phyloP scores from a whole-genome alignment of 2,113 vertebrate species.

The Lagenorhynchus albirostris region DNA sequence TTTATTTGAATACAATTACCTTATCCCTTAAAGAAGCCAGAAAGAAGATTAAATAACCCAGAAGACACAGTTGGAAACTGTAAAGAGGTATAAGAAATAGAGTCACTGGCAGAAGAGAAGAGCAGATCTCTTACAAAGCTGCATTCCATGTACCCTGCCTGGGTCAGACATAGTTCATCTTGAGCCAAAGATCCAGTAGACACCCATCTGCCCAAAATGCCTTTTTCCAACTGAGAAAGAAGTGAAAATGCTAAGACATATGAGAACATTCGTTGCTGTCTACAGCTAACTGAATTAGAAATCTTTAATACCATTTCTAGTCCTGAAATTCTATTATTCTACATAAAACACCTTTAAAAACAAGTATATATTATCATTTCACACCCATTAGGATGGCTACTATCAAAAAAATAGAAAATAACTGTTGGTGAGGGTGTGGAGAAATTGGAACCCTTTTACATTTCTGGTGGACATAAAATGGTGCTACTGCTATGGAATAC shows the following conservation, averaged over 20 bases:
- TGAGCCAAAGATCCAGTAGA: too few species aligned
- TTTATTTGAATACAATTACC: not conserved
- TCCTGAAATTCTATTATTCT: not conserved
- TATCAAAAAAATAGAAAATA: not conserved
- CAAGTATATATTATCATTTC: not conserved
- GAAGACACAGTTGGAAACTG: not conserved
- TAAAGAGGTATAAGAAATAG: not conserved
- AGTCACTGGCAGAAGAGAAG: not conserved
- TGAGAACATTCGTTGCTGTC: not conserved
- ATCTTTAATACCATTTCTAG: not conserved
- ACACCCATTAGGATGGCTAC: not conserved
- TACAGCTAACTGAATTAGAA: not conserved
- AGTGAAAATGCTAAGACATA: not conserved
- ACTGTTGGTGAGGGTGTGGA: not conserved
- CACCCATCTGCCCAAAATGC: not conserved
- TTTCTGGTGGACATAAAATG: not conserved
- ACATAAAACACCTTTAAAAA: not conserved
- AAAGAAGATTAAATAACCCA: not conserved
- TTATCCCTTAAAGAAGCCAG: not conserved
- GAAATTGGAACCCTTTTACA: not conserved
- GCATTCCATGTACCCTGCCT: not conserved
- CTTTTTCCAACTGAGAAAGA: not conserved
- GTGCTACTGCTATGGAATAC: not conserved
- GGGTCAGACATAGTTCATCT: not conserved
- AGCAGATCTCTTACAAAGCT: not conserved